Base-by-base conservation (phyloP, 2,113 vertebrate species). In the Pangasianodon hypophthalmus region DNA sequence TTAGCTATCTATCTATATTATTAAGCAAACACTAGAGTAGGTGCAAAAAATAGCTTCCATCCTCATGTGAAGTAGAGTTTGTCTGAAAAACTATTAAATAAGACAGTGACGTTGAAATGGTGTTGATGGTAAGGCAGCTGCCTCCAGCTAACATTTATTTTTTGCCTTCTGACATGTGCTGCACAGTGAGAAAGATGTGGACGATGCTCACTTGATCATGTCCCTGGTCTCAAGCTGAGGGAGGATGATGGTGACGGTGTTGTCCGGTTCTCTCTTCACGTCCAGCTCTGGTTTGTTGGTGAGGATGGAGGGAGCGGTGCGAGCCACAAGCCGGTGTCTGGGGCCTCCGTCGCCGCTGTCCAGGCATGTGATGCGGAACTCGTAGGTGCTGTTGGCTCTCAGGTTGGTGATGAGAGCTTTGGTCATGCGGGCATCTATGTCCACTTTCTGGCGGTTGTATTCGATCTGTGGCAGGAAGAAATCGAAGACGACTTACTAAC, bases 371-470 rank as follows among this genome's bases (percentile, higher is more conserved):
- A 99, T 96, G 88, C 96, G 96, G 0, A 99, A 99, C 91, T 97
- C 97, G 85, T 99, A 99, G 87, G 97, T 97, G 3, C 95, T 98
- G 94, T 98, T 97, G 73, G 97, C 96, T 91, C 95, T 97, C 83
- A 99, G 95, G 90, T 96, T 96, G 8, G 97, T 97, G 93, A 99
- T 96, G 69, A 98, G 95, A 8, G 96, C 97, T 93, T 97, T 98
- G 94, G 97, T 96, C 92, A 96, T 95, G 16, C 96, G 95, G 24
- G 98, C 98, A 0, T 99, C 98, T 82, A 99, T 96, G 0, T 98
- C 97, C 37, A 99, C 94, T 0, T 97, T 97, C 88, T 97, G 96
- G 81, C 96, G 97, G 0, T 97, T 98, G 93, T 98, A 98, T 92
- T 99, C 98, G 91, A 99, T 98, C 98, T 99, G 94, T 0, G 50